A percentile compares a stretch with the other conserved stretches of the same genome.
Conservation (phyloP, 2,888 invertebrate genomes). For the Coenonympha arcania region DNA sequence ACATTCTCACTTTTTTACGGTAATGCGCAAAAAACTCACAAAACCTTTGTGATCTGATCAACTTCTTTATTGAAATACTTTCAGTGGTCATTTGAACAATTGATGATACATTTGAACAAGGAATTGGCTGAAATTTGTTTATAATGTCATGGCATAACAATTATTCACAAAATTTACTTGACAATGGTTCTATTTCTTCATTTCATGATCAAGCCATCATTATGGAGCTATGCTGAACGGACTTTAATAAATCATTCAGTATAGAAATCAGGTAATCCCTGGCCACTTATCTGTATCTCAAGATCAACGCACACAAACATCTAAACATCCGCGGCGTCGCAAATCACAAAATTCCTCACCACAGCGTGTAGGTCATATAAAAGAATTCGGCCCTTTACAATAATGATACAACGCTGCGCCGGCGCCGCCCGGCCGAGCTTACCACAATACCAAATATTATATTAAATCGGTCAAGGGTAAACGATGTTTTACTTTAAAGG, state of each 20-base stretch:
- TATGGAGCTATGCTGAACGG: too few relatives aligned
- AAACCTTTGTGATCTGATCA: too few relatives aligned
- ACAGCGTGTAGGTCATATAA: conserved; percentile 67
- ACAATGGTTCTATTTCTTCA: too few relatives aligned
- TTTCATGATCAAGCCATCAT: too few relatives aligned
- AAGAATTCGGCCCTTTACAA: conserved; percentile 62
- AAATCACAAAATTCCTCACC: conserved; percentile 50
- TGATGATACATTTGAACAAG: too few relatives aligned
- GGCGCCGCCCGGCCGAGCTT: conserved; percentile 46
- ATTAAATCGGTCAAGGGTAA: conserved; percentile 34
- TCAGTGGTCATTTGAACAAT: too few relatives aligned
- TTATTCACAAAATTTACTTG: too few relatives aligned
- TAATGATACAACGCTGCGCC: conserved; percentile 70
- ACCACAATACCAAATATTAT: conserved; percentile 50
- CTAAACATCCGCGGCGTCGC: conserved; percentile 31
- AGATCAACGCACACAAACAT: neutral
- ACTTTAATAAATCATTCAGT: neutral
- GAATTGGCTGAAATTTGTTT: too few relatives aligned
- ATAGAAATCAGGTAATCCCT: neutral
- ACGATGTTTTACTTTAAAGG: conserved; percentile 5
- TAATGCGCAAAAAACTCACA: too few relatives aligned
- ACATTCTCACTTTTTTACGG: too few relatives aligned
- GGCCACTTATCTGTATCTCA: neutral
- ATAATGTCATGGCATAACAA: too few relatives aligned
- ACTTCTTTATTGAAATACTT: too few relatives aligned